Conservation (phyloP, 2,888 invertebrate species). For the Hololepta plana region DNA sequence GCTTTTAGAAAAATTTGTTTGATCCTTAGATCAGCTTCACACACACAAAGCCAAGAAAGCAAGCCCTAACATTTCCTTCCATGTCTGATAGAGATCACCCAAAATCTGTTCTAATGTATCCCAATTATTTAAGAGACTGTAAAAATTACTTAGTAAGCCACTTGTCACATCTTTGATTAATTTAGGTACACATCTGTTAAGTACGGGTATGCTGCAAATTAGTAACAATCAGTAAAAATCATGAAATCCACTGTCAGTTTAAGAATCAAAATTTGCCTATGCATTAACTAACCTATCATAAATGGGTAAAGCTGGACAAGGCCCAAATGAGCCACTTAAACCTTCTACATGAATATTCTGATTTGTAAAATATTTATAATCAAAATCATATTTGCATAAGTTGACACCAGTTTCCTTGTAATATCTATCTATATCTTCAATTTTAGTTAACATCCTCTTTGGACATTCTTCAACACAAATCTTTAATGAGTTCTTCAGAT, state of each 20-base stretch:
- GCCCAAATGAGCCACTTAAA: conserved; percentile 37
- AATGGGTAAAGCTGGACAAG: conserved; percentile 65
- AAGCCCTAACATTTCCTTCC: conserved; percentile 69
- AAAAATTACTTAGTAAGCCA: conserved; percentile 50
- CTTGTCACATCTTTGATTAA: conserved; percentile 44
- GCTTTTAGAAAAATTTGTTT: neutral
- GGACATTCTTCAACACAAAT: conserved; percentile 87
- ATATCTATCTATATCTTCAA: conserved; percentile 52
- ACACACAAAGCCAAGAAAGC: conserved; percentile 68
- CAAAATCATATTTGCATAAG: conserved; percentile 58
- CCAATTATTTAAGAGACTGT: conserved; percentile 71
- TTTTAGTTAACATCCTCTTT: conserved; percentile 37
- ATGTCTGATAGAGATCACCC: conserved; percentile 73
- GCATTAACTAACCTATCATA: conserved; percentile 39
- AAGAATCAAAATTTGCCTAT: neutral
- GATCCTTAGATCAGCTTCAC: conserved; percentile 19
- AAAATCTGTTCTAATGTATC: conserved; percentile 77
- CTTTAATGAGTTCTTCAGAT: conserved; percentile 60
- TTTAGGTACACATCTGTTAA: conserved; percentile 78
- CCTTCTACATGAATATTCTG: conserved; percentile 13
- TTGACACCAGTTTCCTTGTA: conserved; percentile 53
- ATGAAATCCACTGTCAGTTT: neutral
- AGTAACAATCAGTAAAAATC: conserved; percentile 6
- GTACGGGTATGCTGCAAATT: conserved; percentile 43
- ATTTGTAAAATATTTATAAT: conserved; percentile 32